These are phyloP conservation scores for Agrochola macilenta DNA, from an alignment of 2,888 invertebrate species.

Conservation along the genomic window DNA sequence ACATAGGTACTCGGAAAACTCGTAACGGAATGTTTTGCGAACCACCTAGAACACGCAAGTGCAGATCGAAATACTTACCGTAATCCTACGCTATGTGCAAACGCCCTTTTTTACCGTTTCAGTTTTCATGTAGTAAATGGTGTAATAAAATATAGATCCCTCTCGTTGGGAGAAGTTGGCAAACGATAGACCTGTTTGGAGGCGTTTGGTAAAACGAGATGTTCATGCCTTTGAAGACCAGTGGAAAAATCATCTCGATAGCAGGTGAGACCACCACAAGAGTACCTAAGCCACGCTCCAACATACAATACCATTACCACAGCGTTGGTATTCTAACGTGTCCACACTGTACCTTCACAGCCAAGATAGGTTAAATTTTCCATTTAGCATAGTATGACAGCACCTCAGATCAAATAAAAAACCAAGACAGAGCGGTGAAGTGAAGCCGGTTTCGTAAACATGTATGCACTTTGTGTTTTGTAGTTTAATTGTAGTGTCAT, in stretches of 20 bases:
- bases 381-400: no score
- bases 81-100: not conserved
- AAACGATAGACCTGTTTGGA: not conserved
- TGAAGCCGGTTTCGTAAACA: no score
- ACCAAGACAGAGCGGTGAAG: no score
- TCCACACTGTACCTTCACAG: no score
- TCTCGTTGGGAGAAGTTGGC: not conserved
- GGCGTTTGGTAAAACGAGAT: not conserved
- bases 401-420: not conserved
- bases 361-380: no score
- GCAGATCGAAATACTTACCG: not conserved
- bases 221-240: not conserved
- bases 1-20: slow-evolving; percentile 32
- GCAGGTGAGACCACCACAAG: not conserved
- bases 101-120: not conserved
- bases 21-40: slow-evolving; percentile 17
- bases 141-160: not conserved
- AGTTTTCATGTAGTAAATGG: not conserved
- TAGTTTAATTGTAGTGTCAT: no score
- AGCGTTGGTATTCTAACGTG: no score
- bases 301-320: not conserved
- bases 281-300: not conserved
- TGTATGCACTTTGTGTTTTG: no score
- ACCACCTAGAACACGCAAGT: not conserved
- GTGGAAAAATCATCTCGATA: not conserved